phyloP scores from a whole-genome alignment of 2,888 invertebrate genomes.

The Troglohyphantes excavatus region DNA sequence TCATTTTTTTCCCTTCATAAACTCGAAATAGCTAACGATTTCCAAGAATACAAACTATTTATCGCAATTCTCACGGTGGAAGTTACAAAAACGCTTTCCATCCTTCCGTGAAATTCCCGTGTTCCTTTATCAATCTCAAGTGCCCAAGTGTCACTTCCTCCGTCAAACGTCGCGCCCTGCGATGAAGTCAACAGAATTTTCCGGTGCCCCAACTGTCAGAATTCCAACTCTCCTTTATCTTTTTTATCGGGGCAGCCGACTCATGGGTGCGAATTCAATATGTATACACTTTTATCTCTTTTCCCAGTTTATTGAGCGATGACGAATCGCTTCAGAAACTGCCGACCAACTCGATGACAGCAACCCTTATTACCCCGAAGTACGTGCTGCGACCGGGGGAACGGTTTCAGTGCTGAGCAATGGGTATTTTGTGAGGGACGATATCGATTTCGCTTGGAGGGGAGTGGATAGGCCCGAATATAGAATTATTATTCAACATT shows the following conservation, averaged over 20 bases:
- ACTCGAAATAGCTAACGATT: no score
- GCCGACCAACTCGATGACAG: neutral
- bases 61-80: no score
- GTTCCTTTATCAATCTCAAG: neutral
- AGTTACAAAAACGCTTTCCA: neutral
- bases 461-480: neutral
- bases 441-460: constrained; percentile 3
- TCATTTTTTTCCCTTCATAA: no score
- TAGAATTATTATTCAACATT: neutral
- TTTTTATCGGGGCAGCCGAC: neutral
- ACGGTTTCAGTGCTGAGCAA: neutral
- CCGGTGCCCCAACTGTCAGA: neutral
- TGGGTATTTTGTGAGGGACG: neutral
- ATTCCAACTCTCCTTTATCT: neutral
- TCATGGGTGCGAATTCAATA: constrained; percentile 3
- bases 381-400: neutral
- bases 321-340: constrained; percentile 3
- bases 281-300: neutral
- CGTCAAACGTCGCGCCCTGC: neutral
- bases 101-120: neutral
- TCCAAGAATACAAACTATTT: no score
- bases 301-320: neutral
- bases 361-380: neutral
- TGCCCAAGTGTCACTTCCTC: neutral
- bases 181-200: neutral